phyloP scores from a whole-genome alignment of 2,888 invertebrate genomes.

The Smittia aterrima region DNA sequence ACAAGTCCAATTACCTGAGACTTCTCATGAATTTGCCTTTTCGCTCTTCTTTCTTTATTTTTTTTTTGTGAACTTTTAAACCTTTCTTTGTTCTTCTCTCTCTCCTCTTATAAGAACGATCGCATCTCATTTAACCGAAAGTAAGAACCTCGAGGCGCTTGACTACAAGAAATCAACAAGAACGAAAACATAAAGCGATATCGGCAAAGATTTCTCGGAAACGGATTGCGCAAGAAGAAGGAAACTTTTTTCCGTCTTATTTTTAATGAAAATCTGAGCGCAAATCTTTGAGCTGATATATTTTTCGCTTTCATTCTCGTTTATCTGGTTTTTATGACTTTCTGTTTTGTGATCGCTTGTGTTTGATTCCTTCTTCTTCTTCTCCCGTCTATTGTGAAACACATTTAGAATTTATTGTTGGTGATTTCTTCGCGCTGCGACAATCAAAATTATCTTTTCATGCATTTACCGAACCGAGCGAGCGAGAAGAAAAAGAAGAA shows the following conservation, averaged over 20 bases:
- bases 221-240: neutral
- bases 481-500: neutral
- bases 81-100: neutral
- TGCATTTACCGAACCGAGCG: neutral
- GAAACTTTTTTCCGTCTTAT: too few species aligned
- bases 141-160: slow-evolving; percentile 4
- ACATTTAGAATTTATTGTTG: neutral
- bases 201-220: slow-evolving; percentile 30
- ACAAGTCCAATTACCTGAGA: slow-evolving; percentile 29
- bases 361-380: neutral
- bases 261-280: neutral
- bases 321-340: slow-evolving; percentile 22
- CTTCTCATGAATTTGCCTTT: slow-evolving; percentile 26
- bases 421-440: neutral
- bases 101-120: neutral
- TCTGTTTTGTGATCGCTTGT: slow-evolving; percentile 8
- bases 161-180: slow-evolving; percentile 5
- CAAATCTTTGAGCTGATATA: neutral
- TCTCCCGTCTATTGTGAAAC: neutral
- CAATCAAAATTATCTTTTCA: slow-evolving; percentile 2
- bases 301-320: slow-evolving; percentile 29
- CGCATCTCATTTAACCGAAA: too few species aligned
- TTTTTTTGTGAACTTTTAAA: neutral
- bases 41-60: neutral
- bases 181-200: slow-evolving; percentile 19